phyloP scores from a whole-genome alignment of 2,888 invertebrate species.

The Stictocephala bisonia region DNA sequence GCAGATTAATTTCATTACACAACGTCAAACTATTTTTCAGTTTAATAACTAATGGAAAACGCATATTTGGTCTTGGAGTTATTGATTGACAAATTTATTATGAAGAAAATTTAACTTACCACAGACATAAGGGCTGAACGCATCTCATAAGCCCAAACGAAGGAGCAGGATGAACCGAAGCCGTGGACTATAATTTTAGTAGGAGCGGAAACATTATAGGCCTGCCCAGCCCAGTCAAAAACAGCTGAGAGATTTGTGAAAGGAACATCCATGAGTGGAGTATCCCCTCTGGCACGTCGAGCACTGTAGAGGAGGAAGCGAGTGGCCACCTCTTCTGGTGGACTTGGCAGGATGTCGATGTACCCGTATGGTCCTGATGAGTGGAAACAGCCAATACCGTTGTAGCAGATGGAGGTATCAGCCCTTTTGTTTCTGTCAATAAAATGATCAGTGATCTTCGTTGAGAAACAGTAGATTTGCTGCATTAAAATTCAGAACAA shows the following conservation, averaged over 20 bases:
- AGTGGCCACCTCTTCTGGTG: constrained; percentile 88
- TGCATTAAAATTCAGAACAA: no score
- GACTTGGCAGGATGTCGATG: constrained; percentile 87
- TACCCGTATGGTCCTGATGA: constrained; percentile 92
- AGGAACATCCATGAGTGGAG: constrained; percentile 76
- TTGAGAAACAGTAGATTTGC: no score
- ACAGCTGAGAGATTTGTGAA: constrained; percentile 79
- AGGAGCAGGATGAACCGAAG: constrained; percentile 90
- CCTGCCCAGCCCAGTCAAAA: constrained; percentile 73
- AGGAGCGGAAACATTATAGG: constrained; percentile 74
- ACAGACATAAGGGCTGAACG: constrained; percentile 90
- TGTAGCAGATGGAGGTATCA: constrained; percentile 84
- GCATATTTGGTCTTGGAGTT: no score
- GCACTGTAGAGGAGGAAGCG: constrained; percentile 60
- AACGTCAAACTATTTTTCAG: no score
- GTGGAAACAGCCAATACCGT: constrained; percentile 91
- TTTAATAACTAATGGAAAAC: no score
- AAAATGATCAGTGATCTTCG: constrained; percentile 46
- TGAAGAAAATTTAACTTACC: constrained; percentile 70
- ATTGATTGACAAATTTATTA: no score
- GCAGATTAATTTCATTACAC: no score
- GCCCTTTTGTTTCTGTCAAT: constrained; percentile 76
- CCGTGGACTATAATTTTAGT: constrained; percentile 87
- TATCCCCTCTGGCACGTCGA: constrained; percentile 68
- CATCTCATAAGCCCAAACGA: constrained; percentile 96